Evolutionary conservation across 2,113 vertebrate species (phyloP).

Genomic region (Microcebus ravelobensis): DNA sequence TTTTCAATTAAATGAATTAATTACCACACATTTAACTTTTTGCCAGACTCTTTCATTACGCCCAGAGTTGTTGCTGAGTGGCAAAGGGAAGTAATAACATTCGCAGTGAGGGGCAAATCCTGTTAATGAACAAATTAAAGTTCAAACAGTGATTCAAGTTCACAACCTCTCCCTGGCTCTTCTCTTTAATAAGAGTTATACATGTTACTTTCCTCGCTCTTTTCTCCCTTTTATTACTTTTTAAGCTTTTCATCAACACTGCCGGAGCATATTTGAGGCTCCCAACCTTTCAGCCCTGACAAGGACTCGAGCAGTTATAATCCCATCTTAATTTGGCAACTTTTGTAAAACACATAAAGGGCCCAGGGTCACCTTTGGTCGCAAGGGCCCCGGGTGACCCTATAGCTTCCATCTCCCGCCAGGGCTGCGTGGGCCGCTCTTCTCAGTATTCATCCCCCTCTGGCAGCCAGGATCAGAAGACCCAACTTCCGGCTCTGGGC

Average conservation of each 20-base stretch:
- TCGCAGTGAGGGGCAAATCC: conserved; percentile 91
- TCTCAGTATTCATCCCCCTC: not conserved
- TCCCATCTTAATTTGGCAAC: conserved; percentile 89
- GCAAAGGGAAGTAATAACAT: conserved; percentile 89
- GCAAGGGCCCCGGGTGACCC: conserved; percentile 31
- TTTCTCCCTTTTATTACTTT: conserved; percentile 88
- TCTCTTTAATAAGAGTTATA: conserved; percentile 89
- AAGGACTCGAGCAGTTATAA: conserved; percentile 84
- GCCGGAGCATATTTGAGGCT: conserved; percentile 76
- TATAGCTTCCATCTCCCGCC: not conserved
- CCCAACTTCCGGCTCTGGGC: not conserved
- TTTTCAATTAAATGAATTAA: conserved; percentile 85
- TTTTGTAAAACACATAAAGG: conserved; percentile 89
- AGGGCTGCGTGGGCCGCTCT: not conserved
- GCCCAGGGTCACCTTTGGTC: conserved; percentile 78
- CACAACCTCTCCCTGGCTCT: conserved; percentile 86
- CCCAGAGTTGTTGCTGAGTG: conserved; percentile 85
- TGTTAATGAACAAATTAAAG: conserved; percentile 94
- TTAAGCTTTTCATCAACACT: conserved; percentile 89
- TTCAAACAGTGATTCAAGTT: conserved; percentile 92
- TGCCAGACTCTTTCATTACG: conserved; percentile 87
- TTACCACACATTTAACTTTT: conserved; percentile 91
- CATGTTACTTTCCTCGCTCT: conserved; percentile 87
- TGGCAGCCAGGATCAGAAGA: not conserved
- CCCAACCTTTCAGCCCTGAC: conserved; percentile 82